Conservation (phyloP, 2,888 invertebrate genomes). For the Hermaeophaga mercurialis region DNA sequence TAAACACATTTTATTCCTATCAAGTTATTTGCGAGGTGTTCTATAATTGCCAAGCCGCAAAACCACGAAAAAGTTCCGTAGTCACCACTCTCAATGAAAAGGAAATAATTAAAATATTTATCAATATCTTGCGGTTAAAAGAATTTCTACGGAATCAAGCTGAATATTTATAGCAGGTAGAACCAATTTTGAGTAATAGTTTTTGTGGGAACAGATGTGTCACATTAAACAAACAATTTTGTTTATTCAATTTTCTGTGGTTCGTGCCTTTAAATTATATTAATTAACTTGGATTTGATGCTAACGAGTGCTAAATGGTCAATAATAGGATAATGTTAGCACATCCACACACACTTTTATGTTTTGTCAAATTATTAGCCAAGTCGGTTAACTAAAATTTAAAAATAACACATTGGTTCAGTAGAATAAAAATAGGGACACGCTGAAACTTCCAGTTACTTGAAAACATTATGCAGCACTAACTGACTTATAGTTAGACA, state of each 20-base stretch:
- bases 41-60: background rate
- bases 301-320: conserved; percentile 5
- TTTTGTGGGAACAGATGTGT: conserved; percentile 5
- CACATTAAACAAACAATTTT: conserved; percentile 10
- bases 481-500: too few relatives aligned
- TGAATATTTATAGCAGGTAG: background rate
- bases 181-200: conserved; percentile 4
- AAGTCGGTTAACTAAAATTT: too few relatives aligned
- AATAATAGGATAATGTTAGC: background rate
- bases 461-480: too few relatives aligned
- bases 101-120: conserved; percentile 11
- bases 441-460: too few relatives aligned
- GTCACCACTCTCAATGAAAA: conserved; percentile 4
- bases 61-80: conserved; percentile 7
- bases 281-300: conserved; percentile 8
- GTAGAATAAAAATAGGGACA: too few relatives aligned
- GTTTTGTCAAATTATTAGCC: too few relatives aligned
- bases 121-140: conserved; percentile 5
- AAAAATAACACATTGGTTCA: too few relatives aligned
- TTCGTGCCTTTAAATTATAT: conserved; percentile 2
- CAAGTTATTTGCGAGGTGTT: background rate
- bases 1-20: too few relatives aligned
- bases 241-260: conserved; percentile 8
- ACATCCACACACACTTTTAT: too few relatives aligned
- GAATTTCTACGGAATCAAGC: background rate